These are phyloP conservation scores for Edolisoma coerulescens DNA, from an alignment of 2,113 vertebrate genomes.

Conservation along the genomic window DNA sequence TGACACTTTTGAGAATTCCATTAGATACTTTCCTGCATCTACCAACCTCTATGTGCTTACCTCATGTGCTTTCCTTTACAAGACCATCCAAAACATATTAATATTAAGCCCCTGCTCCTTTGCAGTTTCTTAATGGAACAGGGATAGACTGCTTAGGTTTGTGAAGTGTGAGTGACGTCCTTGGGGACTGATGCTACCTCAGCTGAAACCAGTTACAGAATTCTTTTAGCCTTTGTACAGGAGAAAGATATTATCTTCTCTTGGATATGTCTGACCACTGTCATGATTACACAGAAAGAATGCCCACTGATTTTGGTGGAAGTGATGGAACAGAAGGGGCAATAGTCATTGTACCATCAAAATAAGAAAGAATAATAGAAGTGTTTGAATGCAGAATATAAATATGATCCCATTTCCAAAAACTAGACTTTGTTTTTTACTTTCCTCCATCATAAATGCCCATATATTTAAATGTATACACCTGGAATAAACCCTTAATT, in stretches of 20 bases:
- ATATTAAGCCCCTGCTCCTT: background rate
- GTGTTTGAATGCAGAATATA: background rate
- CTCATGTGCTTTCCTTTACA: background rate
- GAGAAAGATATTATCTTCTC: background rate
- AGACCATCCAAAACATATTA: background rate
- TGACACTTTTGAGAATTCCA: background rate
- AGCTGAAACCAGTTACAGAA: background rate
- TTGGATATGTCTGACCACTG: background rate
- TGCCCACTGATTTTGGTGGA: background rate
- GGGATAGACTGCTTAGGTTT: background rate
- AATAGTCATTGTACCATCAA: background rate
- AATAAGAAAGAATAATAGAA: background rate
- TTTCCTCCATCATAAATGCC: background rate
- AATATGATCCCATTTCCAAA: background rate
- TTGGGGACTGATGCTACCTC: background rate
- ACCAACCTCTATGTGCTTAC: background rate
- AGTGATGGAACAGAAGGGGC: background rate
- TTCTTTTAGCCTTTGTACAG: background rate
- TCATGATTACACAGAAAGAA: background rate
- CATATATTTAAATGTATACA: background rate
- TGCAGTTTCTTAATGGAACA: background rate
- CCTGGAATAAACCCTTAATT: background rate
- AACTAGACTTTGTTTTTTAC: background rate
- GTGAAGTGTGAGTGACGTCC: background rate
- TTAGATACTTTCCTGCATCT: background rate